These are phyloP conservation scores for Latrodectus geometricus DNA, from an alignment of 1,140 invertebrate species.

Conservation along the genomic window DNA sequence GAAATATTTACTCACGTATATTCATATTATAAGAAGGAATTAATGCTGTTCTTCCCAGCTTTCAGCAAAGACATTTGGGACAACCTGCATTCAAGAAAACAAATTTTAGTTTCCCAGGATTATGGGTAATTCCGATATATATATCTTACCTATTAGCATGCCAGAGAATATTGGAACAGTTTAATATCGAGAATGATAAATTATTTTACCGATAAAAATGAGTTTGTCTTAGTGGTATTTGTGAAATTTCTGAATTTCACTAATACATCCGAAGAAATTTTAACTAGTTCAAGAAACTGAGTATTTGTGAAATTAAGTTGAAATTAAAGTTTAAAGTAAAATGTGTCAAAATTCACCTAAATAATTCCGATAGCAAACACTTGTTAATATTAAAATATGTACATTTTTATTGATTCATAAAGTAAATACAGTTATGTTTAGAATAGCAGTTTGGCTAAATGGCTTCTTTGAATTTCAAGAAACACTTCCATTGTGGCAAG, in stretches of 20 bases:
- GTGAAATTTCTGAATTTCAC: too few species aligned
- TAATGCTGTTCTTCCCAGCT: background rate
- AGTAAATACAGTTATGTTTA: too few species aligned
- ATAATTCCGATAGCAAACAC: too few species aligned
- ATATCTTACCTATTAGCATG: background rate
- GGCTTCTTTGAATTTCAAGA: too few species aligned
- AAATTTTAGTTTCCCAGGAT: conserved; percentile 1
- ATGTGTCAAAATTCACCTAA: too few species aligned
- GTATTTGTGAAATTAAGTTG: background rate
- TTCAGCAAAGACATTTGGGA: conserved; percentile 33
- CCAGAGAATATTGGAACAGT: background rate
- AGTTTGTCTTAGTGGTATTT: too few species aligned
- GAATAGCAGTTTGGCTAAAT: too few species aligned
- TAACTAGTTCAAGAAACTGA: background rate
- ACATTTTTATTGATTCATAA: too few species aligned
- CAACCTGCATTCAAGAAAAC: conserved; percentile 32
- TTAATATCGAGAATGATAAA: too few species aligned
- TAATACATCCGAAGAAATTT: too few species aligned
- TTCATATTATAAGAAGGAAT: background rate
- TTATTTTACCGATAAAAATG: background rate
- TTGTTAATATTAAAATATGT: too few species aligned
- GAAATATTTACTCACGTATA: conserved; percentile 42
- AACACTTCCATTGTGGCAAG: too few species aligned
- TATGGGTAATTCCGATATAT: background rate
- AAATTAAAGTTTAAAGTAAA: background rate